Conservation (phyloP, 2,797 vertebrate species). For the Arvicola amphibius region DNA sequence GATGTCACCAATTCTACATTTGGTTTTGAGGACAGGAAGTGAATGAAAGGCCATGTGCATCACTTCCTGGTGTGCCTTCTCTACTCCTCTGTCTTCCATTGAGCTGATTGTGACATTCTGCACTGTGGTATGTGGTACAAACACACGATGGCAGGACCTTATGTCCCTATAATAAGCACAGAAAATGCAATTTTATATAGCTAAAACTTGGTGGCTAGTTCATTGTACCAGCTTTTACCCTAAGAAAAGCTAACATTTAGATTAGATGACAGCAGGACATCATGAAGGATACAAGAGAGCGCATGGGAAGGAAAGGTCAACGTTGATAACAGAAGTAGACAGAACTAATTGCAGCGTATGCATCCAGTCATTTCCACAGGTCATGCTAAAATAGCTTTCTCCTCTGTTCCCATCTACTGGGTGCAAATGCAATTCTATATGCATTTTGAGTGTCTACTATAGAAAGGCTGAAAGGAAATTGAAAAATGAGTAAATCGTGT, state of each 20-base stretch:
- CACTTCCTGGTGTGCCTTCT: not conserved
- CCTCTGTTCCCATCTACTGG: not conserved
- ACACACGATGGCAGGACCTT: not conserved
- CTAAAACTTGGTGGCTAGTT: not conserved
- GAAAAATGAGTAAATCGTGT: not conserved
- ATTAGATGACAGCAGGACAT: conserved; percentile 4
- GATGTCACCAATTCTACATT: not conserved
- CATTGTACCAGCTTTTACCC: not conserved
- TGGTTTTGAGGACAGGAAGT: not conserved
- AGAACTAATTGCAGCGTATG: not conserved
- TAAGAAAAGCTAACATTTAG: not conserved
- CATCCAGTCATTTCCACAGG: not conserved
- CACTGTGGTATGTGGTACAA: not conserved
- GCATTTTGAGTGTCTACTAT: not conserved
- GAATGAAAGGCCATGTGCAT: not conserved
- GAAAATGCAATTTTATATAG: not conserved
- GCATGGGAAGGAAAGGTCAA: not conserved
- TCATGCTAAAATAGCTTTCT: not conserved
- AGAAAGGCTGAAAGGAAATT: conserved; percentile 12
- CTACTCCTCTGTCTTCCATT: not conserved
- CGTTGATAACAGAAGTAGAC: not conserved
- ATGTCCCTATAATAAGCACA: not conserved
- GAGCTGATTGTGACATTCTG: not conserved
- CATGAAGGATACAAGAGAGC: not conserved
- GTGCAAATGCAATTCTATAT: not conserved